Conservation (phyloP, 23 tunicate species). For the Trididemnum nubilum region DNA sequence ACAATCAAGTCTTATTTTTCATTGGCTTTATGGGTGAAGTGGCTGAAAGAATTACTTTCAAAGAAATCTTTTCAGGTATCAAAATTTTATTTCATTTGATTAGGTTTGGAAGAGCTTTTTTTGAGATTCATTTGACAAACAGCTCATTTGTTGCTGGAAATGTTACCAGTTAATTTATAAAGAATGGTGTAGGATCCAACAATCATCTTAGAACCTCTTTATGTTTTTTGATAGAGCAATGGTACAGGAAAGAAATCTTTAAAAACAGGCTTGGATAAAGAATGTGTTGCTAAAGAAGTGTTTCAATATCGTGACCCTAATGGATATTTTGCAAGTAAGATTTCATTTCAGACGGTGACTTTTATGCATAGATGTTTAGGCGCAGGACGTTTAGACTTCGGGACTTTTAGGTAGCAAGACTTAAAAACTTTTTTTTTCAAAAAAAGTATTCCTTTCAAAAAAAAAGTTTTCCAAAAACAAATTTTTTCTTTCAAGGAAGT, state of each 20-base stretch:
- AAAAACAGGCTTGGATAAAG: conserved; percentile 13
- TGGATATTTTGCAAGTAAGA: conserved; percentile 48
- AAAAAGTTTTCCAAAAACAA: too few species aligned
- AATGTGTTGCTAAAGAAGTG: conserved; percentile 73
- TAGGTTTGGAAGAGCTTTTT: too few species aligned
- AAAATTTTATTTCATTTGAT: not conserved
- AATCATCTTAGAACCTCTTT: not conserved
- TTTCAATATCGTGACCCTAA: conserved; percentile 41
- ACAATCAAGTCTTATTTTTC: not conserved
- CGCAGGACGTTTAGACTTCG: too few species aligned
- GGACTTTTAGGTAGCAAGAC: too few species aligned
- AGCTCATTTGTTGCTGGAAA: too few species aligned
- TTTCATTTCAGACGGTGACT: not conserved
- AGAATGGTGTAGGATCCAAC: too few species aligned
- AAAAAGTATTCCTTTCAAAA: too few species aligned
- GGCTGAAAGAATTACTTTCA: not conserved
- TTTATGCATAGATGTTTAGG: too few species aligned
- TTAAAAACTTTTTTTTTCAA: too few species aligned
- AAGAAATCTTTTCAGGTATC: not conserved
- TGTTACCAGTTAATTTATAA: too few species aligned
- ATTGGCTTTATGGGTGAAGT: not conserved
- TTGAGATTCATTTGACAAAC: too few species aligned
- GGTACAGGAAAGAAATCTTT: not conserved
- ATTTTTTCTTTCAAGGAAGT: too few species aligned
- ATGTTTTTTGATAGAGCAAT: not conserved